phyloP scores from a whole-genome alignment of 2,797 vertebrate species.

The Hippocampus kuda region DNA sequence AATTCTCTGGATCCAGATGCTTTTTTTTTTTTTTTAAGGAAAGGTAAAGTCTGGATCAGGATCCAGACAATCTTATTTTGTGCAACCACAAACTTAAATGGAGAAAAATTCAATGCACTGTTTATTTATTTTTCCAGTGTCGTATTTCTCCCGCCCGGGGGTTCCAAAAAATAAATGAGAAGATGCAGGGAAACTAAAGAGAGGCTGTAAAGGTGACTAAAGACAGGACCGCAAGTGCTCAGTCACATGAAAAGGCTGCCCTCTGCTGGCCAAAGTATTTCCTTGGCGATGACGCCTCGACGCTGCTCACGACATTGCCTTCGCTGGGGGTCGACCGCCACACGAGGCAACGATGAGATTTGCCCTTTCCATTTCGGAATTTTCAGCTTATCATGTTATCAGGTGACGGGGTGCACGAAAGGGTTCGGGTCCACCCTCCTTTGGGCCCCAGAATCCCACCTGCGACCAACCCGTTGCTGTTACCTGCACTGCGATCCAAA shows the following conservation, averaged over 20 bases:
- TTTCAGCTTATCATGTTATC: background rate
- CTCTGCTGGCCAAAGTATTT: slow-evolving; percentile 42
- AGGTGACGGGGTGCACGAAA: too few relatives aligned
- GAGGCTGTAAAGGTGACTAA: background rate
- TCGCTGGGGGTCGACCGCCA: background rate
- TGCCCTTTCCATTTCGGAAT: background rate
- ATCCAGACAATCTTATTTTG: too few relatives aligned
- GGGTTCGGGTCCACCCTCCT: too few relatives aligned
- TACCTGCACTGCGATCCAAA: slow-evolving; percentile 58
- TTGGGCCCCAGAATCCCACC: slow-evolving; percentile 8
- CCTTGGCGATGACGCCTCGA: slow-evolving; percentile 3
- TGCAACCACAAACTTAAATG: too few relatives aligned
- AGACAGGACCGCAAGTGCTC: background rate
- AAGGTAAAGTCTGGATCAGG: too few relatives aligned
- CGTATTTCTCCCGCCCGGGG: too few relatives aligned
- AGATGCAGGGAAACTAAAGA: slow-evolving; percentile 1
- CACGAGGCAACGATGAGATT: background rate
- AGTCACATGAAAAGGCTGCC: slow-evolving; percentile 34
- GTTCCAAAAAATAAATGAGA: slow-evolving; percentile 3
- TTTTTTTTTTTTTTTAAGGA: too few relatives aligned
- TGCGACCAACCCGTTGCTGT: slow-evolving; percentile 27
- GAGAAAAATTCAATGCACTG: too few relatives aligned
- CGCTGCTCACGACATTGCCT: background rate
- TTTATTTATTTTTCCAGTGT: too few relatives aligned
- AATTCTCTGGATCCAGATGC: too few relatives aligned